These are phyloP conservation scores for Mya arenaria DNA, from an alignment of 1,140 invertebrate species.

Conservation along the genomic window DNA sequence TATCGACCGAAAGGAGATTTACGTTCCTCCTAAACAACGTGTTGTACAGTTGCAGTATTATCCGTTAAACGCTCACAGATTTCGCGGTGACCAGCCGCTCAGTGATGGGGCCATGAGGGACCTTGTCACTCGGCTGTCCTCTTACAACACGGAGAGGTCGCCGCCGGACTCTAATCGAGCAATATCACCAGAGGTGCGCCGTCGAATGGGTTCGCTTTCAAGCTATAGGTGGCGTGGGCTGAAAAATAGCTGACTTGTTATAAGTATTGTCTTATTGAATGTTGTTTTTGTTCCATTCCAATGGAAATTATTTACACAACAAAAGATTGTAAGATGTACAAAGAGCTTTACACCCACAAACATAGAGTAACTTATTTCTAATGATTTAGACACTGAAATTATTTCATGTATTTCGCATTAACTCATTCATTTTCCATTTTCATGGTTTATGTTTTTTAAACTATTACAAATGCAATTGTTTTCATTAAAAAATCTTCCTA, in stretches of 20 bases:
- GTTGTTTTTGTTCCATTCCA: too few relatives aligned
- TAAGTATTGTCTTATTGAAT: too few relatives aligned
- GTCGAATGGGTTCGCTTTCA: constrained; percentile 7
- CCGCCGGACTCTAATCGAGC: constrained; percentile 33
- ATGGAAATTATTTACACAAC: too few relatives aligned
- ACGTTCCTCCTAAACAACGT: constrained; percentile 40
- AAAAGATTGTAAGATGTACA: too few relatives aligned
- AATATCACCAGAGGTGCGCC: neutral
- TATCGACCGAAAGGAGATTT: constrained; percentile 43
- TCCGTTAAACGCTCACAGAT: constrained; percentile 7
- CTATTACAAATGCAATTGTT: too few relatives aligned
- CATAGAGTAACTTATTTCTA: too few relatives aligned
- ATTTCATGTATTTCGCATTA: too few relatives aligned
- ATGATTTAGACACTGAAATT: too few relatives aligned
- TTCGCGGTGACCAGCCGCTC: constrained; percentile 16
- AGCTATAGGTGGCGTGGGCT: constrained; percentile 41
- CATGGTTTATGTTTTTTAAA: too few relatives aligned
- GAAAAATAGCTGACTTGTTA: constrained; percentile 19
- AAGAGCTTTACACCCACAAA: too few relatives aligned
- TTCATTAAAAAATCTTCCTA: too few relatives aligned
- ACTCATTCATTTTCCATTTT: too few relatives aligned
- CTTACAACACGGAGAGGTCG: constrained; percentile 7
- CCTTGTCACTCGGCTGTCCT: constrained; percentile 15
- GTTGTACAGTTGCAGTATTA: constrained; percentile 25
- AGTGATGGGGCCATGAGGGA: constrained; percentile 5